Conservation (phyloP, 2,888 invertebrate species). For the Torymus texanus region DNA sequence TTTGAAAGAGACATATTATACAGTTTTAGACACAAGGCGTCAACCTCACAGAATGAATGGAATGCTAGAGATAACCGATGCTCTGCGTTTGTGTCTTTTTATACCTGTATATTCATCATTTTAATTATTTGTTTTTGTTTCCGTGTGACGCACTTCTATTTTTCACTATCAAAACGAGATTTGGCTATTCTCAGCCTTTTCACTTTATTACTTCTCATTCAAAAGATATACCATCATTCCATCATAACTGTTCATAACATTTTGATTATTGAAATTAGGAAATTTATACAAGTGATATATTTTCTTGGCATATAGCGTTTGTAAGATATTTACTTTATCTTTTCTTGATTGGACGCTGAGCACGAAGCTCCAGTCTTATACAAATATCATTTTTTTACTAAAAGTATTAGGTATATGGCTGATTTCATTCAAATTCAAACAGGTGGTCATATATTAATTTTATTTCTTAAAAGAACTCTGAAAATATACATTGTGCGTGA, state of each 20-base stretch:
- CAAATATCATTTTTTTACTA: too few species aligned
- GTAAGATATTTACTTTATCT: too few species aligned
- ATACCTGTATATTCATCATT: constrained; percentile 12
- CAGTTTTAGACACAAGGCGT: constrained; percentile 45
- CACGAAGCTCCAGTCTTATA: too few species aligned
- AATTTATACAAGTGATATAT: too few species aligned
- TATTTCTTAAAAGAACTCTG: too few species aligned
- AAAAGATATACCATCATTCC: background rate
- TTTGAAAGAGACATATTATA: constrained; percentile 54
- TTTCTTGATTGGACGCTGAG: too few species aligned
- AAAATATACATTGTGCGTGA: too few species aligned
- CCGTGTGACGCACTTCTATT: constrained; percentile 26
- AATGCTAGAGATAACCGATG: constrained; percentile 36
- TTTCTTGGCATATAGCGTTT: too few species aligned
- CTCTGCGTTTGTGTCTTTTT: constrained; percentile 23
- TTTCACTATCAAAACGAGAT: constrained; percentile 34
- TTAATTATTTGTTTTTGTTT: constrained; percentile 34
- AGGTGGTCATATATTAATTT: too few species aligned
- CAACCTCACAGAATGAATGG: constrained; percentile 44
- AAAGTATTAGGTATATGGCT: too few species aligned
- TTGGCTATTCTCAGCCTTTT: constrained; percentile 14
- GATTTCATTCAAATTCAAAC: too few species aligned
- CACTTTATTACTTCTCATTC: constrained; percentile 11
- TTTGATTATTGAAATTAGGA: too few species aligned
- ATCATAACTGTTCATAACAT: background rate